Base-by-base conservation (phyloP, 1,140 invertebrate genomes). In the Battus philenor region DNA sequence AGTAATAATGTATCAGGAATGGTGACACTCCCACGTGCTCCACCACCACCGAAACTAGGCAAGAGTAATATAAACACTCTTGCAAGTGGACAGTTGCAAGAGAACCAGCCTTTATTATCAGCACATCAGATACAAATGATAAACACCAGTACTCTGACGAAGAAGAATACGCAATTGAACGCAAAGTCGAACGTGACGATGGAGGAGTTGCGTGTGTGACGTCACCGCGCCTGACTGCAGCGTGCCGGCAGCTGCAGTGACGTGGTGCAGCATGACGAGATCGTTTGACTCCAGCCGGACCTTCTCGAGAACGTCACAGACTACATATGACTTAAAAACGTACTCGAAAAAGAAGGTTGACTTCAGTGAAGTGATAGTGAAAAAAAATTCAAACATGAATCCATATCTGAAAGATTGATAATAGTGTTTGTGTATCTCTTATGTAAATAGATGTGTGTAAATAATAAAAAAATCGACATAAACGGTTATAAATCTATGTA, bases 171-270 rank as follows among this genome's bases (percentile, higher is more conserved):
- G 9, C 88, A 87, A 61, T 45, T 87, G 74, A 90, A 88, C 78
- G 87, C 87, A 24, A 90, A 88, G 75, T 89, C 87, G 53, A 90
- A 82, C 73, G 89, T 87, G 67, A 90, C 87, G 24, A 93, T 93
- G 91, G 92, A 94, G 77, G 92, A 94, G 83, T 71, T 93, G 77
- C 82, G 92, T 43, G 93, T 94, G 91, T 94, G 92, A 93, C 92
- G 90, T 79, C 88, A 90, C 86, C 82, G 83, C 39, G 80, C 80
- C 67, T 87, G 86, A 87, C 84, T 86, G 76, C 83, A 85, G 54
- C 83, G 83, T 16, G 75, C 81, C 69, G 83, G 77, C 62, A 87
- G 86, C 69, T 86, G 84, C 79, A 84, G 86, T 56, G 84, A 84
- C 63, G 72, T 86, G 49, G 74, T 68, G 13, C 75, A 85, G 43